phyloP scores from a whole-genome alignment of 2,113 vertebrate species.

The Sterna hirundo region DNA sequence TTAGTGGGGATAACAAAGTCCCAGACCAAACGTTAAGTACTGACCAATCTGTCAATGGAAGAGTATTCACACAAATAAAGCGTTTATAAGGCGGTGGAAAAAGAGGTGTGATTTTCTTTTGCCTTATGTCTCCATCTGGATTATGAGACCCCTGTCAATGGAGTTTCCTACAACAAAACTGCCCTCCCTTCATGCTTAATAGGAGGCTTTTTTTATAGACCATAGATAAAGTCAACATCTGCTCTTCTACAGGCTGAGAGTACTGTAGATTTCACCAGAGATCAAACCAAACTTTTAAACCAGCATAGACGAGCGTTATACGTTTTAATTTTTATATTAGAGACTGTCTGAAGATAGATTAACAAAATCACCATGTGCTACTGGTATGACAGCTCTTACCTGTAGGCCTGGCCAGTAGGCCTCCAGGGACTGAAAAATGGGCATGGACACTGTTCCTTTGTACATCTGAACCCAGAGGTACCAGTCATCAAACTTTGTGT shows the following conservation, averaged over 20 bases:
- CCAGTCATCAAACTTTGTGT: conserved; percentile 98
- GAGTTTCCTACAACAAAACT: background rate
- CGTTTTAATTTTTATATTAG: background rate
- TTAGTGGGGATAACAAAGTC: background rate
- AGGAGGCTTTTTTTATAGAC: background rate
- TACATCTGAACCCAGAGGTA: conserved; percentile 99
- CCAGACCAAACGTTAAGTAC: background rate
- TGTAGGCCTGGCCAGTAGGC: conserved; percentile 98
- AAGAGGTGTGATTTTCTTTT: background rate
- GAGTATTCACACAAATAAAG: background rate
- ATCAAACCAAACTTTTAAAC: background rate
- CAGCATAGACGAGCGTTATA: background rate
- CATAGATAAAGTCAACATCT: background rate
- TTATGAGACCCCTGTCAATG: background rate
- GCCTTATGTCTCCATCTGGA: background rate
- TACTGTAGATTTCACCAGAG: background rate
- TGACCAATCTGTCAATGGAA: background rate
- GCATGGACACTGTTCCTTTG: conserved; percentile 97
- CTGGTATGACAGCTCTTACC: conserved; percentile 68
- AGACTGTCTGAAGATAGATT: background rate
- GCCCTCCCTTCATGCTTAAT: background rate
- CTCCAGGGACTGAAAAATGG: conserved; percentile 96
- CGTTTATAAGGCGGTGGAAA: background rate
- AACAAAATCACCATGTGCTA: background rate
- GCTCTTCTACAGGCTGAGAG: background rate